Conservation (phyloP, 2,888 invertebrate genomes). For the Trissolcus brochymenae region DNA sequence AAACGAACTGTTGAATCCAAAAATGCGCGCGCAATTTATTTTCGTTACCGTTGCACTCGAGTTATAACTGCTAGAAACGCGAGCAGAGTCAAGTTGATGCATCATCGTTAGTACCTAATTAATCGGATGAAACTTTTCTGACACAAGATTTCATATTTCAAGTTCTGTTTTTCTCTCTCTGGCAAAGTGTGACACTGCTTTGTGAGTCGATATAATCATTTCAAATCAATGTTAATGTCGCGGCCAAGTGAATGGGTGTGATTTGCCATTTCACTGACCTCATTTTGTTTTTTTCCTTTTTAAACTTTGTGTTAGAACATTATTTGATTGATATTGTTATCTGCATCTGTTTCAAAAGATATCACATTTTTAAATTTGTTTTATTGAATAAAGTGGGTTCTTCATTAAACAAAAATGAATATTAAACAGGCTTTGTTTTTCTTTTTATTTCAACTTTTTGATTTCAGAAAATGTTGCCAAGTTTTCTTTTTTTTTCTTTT, state of each 20-base stretch:
- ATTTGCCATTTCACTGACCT: no score
- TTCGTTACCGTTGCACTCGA: not conserved
- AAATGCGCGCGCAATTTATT: not conserved
- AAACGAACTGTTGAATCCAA: not conserved
- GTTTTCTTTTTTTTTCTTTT: no score
- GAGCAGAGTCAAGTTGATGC: constrained; percentile 1
- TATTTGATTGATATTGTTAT: no score
- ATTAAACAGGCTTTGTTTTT: no score
- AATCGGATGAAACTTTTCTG: constrained; percentile 7
- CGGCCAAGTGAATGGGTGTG: no score
- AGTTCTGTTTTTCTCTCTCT: not conserved
- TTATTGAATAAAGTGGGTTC: no score
- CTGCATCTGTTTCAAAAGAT: no score
- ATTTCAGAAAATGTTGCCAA: not conserved
- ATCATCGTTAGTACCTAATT: constrained; percentile 8
- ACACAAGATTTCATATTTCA: not conserved
- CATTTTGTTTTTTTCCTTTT: no score
- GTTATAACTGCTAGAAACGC: not conserved
- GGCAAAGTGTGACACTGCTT: not conserved
- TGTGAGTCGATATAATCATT: not conserved
- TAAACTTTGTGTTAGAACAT: no score
- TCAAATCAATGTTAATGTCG: no score
- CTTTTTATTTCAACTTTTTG: no score
- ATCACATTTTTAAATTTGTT: no score
- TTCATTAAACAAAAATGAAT: not conserved